Evolutionary conservation across 1,140 invertebrate species (phyloP), one percentile per base, ranked within the genome.

Genomic region (Drosophila nigromelanica): DNA sequence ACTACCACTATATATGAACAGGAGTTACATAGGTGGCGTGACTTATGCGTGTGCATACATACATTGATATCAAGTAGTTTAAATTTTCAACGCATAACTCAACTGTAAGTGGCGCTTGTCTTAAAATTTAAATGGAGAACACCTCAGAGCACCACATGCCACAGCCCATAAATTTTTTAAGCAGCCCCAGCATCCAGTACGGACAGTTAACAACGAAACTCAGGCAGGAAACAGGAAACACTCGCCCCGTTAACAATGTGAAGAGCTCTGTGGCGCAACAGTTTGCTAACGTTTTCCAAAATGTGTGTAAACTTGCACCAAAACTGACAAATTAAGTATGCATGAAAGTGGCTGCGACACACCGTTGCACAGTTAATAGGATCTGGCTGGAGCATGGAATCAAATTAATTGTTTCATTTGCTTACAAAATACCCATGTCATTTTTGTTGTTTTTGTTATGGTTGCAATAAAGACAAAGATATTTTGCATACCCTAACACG

Each of bases 381-480:
- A 89, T 89, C 82, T 78, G 58, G 48, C 70, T 87, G 72, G 50
- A 76, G 73, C 74, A 66, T 63, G 83, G 64, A 79, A 86, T 82
- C 72, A 79, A 86, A 87, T 86, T 86, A 89, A 89, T 89, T 87
- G 83, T 89, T 79, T 76, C 69, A 76, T 89, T 89, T 87, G 69
- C 68, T 79, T 79, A 76, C 67, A 78, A 78, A 87, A 72, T 67
- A 66, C 59, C 62, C 15, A 45, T 64, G 51, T 68, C 58, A 73
- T 56, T 85, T 47, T 74, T 66, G 61, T 48, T 85, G 67, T 21
- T 52, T 3, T 43, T 35, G 42, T 51, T 33, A 66, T 58, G 18
- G 5, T 7, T 21, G 4, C 30, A 5, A 21, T 37, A 37, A 37
- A 27, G 10, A 63, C 39, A 61, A n/a, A 64, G 12, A 4, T 7